Evolutionary conservation across 2,888 invertebrate genomes (phyloP).

Genomic region (Malacosoma neustria): DNA sequence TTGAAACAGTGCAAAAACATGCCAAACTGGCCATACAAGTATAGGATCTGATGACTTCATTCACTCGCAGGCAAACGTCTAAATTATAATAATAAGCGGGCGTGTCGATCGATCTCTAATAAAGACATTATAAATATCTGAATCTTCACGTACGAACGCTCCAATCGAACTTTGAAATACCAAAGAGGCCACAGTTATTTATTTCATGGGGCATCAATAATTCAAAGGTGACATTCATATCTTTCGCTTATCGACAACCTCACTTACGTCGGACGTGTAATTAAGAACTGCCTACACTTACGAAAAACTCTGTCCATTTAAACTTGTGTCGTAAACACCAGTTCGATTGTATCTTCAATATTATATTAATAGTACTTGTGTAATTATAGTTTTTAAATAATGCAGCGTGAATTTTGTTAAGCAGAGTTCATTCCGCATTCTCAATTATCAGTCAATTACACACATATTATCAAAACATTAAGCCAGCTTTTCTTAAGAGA

Average conservation of each 20-base stretch:
- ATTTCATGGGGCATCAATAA: conserved; percentile 36
- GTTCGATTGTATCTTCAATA: background rate
- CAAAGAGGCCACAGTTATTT: conserved; percentile 49
- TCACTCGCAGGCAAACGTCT: conserved; percentile 62
- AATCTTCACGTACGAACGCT: conserved; percentile 53
- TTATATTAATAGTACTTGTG: background rate
- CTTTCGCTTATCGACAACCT: conserved; percentile 21
- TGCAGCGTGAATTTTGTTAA: background rate
- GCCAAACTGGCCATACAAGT: conserved; percentile 8
- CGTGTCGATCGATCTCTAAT: conserved; percentile 65
- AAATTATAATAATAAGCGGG: conserved; percentile 74
- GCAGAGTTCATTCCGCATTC: too few relatives aligned
- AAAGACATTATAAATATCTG: conserved; percentile 73
- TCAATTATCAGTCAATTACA: too few relatives aligned
- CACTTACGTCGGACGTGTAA: conserved; percentile 21
- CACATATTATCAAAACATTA: too few relatives aligned
- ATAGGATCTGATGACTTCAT: conserved; percentile 61
- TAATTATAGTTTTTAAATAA: background rate
- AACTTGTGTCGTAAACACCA: background rate
- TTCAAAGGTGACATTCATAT: conserved; percentile 29
- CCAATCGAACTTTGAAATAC: conserved; percentile 47
- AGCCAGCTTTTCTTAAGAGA: too few relatives aligned
- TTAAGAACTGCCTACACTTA: conserved; percentile 13
- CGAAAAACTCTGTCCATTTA: conserved; percentile 8
- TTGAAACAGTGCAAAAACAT: conserved; percentile 9